A percentile compares a stretch with the other conserved stretches of the same genome.
Conservation (phyloP, 2,888 invertebrate genomes). For the Lycaena phlaeas region DNA sequence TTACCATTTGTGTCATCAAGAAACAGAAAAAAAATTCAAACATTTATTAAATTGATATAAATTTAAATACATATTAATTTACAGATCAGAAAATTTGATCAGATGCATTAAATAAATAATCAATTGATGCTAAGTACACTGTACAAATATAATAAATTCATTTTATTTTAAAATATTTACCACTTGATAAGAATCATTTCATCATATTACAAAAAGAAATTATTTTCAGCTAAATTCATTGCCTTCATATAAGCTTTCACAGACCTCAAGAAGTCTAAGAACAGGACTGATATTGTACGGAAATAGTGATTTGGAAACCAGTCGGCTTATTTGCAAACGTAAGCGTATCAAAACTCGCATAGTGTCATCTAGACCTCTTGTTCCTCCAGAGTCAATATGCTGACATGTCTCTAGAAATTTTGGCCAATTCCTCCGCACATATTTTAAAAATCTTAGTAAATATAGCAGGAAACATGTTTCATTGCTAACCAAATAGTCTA, state of each 20-base stretch:
- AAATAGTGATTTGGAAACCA: conserved; percentile 87
- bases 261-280: conserved; percentile 84
- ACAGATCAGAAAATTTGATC: no score
- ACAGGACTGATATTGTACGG: conserved; percentile 94
- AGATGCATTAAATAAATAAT: no score
- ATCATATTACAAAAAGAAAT: no score
- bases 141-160: no score
- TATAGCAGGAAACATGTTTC: conserved; percentile 93
- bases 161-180: no score
- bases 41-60: no score
- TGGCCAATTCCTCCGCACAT: conserved; percentile 86
- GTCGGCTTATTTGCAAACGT: conserved; percentile 83
- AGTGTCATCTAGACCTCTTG: conserved; percentile 80
- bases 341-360: conserved; percentile 88
- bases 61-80: no score
- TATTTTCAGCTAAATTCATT: conserved; percentile 81
- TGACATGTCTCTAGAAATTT: conserved; percentile 86
- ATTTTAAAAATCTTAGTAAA: conserved; percentile 86
- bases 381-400: conserved; percentile 68
- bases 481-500: conserved; percentile 90
- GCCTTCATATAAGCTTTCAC: conserved; percentile 88
- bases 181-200: no score
- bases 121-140: no score
- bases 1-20: no score
- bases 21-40: no score